Evolutionary conservation across 2,797 vertebrate species (phyloP), one percentile per base, ranked within the genome.

Genomic region (Anomalospiza imberbis): DNA sequence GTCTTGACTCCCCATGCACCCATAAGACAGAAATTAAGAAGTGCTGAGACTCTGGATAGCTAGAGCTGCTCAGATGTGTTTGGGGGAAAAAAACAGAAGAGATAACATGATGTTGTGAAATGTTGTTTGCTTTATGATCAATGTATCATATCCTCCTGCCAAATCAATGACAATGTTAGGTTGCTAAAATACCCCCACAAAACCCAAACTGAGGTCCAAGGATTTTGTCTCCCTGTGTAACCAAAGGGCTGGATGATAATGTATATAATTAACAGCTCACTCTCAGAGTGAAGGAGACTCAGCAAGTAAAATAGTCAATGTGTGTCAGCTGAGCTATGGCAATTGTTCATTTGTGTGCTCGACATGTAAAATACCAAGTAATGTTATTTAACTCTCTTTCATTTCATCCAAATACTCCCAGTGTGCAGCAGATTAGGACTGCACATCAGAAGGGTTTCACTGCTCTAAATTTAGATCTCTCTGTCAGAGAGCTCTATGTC

Each of bases 11-110:
- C 42, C 76, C 45, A 5, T 0, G 2, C n/a, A 85, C 22, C 31
- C 19, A 0, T 22, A 22, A 75, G 38, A 78, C 50, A 80, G 42
- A 89, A 89, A 58, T 48, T 62, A 70, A 65, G 66, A 89, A 61
- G 32, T 40, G 29, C 45, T 73, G 68, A 68, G 45, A 25, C 10
- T 74, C 65, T 51, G 28, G 42, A 61, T 80, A 86, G 34, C 58
- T 85, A 50, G 26, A 66, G 28, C 28, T 82, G n/a, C 51, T 94
- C 50, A 22, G 18, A 58, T 28, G 16, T 61, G 28, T n/a, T 10
- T 31, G 44, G 20, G 18, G 5, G 3, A 0, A 1, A 7, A 74
- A 21, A 25, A 2, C 8, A 13, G 4, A 42, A 50, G 48, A 55
- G 5, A 40, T 12, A 47, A 51, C 10, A 28, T 0, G 9, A 8